Percentiles rank a stretch among this genome's conserved stretches.
phyloP scores from a whole-genome alignment of 2,113 vertebrate genomes.

The Lepus europaeus region DNA sequence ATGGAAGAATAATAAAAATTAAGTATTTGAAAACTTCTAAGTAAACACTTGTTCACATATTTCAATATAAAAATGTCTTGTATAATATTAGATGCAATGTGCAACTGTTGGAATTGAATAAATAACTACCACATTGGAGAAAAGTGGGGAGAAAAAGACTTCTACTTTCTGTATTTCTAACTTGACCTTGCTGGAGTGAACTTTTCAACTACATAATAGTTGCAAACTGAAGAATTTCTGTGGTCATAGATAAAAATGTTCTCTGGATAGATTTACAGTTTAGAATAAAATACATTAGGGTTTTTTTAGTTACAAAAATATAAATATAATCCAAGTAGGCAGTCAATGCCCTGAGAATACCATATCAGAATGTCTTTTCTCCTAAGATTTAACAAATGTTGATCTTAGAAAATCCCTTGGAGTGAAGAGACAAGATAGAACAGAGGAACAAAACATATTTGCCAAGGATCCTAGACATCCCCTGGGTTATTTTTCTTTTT shows the following conservation, averaged over 20 bases:
- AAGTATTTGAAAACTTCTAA: conserved; percentile 1
- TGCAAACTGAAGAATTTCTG: not conserved
- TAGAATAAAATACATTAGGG: not conserved
- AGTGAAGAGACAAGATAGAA: not conserved
- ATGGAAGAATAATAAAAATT: not conserved
- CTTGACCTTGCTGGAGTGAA: conserved; percentile 30
- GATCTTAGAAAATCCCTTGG: conserved; percentile 3
- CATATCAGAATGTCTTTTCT: conserved; percentile 22
- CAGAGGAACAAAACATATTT: not conserved
- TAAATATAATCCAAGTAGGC: conserved; percentile 42
- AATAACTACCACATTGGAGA: not conserved
- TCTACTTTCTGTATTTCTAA: conserved; percentile 35
- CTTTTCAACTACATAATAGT: not conserved
- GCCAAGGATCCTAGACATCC: not conserved
- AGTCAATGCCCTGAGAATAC: not conserved
- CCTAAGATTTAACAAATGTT: not conserved
- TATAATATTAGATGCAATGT: not conserved
- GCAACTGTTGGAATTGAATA: not conserved
- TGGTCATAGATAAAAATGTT: not conserved
- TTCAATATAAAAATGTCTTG: conserved; percentile 2
- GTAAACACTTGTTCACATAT: conserved; percentile 5
- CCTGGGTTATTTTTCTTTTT: not conserved
- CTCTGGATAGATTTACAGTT: not conserved
- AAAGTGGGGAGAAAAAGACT: not conserved
- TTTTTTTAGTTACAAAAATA: conserved; percentile 1